Percentiles rank a stretch among this genome's conserved stretches.
Evolutionary conservation across 2,113 vertebrate genomes (phyloP).

Genomic region (Psilopsiagon aymara): DNA sequence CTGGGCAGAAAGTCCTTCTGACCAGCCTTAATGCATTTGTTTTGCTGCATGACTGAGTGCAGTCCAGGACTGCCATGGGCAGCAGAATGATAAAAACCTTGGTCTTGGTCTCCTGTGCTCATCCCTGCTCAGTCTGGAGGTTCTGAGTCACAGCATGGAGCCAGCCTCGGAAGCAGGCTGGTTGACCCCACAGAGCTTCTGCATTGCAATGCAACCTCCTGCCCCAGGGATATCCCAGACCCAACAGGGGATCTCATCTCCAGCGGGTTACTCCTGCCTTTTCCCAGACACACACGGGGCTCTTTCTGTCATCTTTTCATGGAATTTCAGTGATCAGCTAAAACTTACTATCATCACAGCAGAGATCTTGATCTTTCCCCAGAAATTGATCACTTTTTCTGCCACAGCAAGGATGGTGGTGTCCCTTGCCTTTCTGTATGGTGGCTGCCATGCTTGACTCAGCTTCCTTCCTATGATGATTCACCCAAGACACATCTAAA

Average conservation of each 20-base stretch:
- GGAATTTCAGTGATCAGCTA: neutral
- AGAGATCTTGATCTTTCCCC: neutral
- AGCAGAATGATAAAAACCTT: neutral
- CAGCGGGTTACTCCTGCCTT: fast-evolving
- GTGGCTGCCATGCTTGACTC: neutral
- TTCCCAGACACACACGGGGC: neutral
- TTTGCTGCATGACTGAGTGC: neutral
- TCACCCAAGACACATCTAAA: neutral
- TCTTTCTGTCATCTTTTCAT: neutral
- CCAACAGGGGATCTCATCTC: too few relatives aligned
- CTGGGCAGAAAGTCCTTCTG: neutral
- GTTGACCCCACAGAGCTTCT: fast-evolving
- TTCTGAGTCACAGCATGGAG: fast-evolving
- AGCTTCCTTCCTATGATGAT: neutral
- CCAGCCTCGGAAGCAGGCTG: too few relatives aligned
- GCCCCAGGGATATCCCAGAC: neutral
- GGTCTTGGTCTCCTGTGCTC: neutral
- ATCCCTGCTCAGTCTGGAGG: neutral
- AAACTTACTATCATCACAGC: neutral
- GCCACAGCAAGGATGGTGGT: neutral
- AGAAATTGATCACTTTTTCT: neutral
- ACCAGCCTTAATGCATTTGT: neutral
- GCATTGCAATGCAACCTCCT: neutral
- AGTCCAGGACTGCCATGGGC: neutral
- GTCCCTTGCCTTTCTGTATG: neutral